Evolutionary conservation across 2,797 vertebrate species (phyloP), one percentile per base, ranked within the genome.

Genomic region (Sternotherus odoratus): DNA sequence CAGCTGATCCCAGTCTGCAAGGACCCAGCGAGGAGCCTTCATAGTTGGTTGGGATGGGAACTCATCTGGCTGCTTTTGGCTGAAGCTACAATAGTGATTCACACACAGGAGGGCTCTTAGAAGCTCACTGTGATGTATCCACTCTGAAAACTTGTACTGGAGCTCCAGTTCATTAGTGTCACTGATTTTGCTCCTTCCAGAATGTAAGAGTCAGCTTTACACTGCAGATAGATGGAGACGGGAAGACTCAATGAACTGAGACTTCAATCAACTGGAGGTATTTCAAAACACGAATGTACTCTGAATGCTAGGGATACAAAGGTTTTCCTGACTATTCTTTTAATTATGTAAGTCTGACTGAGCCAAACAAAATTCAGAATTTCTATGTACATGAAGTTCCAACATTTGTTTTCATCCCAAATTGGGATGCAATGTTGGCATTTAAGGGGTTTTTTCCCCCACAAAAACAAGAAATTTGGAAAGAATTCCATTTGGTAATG

Each of bases 11-110:
- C 72, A 75, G 26, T 8, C 13, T 48, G 6, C 43, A 75, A 48
- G 8, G 43, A 75, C 26, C 13, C 24, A 46, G 43, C 72, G 19
- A 17, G 11, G 13, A 46, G n/a, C 63, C 46, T 80, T 43, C 30
- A 36, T 50, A 48, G 24, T 24, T 80, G 63, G 39, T 83, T 48
- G 8, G 28, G 33, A 93, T 78, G 57, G 80, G 11, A 3, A 17
- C 15, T 9, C 0, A 0, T 7, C 9, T 36, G 72, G 46, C 5
- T 74, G 4, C n/a, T 85, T 81, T 54, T 66, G 82, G 50, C 24
- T 79, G 15, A 81, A 79, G 69, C 54, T 13, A 85, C 57, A 19
- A 48, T 1, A 23, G 1, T 53, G 53, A 78, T 8, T 4, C 78
- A 43, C 8, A 30, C 8, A 54, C 24, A 50, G 8, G 46, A 57